Evolutionary conservation across 2,113 vertebrate species (phyloP).

Genomic region (Oceanodroma tethys): DNA sequence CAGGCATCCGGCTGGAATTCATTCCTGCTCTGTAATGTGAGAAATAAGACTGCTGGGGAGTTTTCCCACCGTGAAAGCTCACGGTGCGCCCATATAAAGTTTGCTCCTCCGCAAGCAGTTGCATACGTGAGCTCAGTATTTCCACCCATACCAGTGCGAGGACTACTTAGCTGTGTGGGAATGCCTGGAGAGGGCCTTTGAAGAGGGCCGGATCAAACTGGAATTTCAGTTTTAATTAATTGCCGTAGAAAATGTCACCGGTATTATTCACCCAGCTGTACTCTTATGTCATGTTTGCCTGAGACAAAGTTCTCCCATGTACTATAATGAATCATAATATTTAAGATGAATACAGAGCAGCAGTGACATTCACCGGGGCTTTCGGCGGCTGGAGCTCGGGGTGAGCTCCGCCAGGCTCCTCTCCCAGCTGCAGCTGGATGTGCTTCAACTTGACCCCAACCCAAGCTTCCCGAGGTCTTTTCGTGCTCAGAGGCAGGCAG

Average conservation of each 20-base stretch:
- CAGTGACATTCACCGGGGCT: conserved; percentile 12
- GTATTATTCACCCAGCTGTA: conserved; percentile 51
- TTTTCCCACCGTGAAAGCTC: not conserved
- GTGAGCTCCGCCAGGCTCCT: not conserved
- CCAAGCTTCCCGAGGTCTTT: not conserved
- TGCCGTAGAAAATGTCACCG: conserved; percentile 40
- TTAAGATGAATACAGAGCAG: not conserved
- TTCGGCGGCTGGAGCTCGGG: not conserved
- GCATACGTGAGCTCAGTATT: conserved; percentile 33
- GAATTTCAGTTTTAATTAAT: conserved; percentile 64
- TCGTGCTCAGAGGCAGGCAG: not conserved
- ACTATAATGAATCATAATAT: conserved; percentile 43
- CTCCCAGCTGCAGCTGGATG: not conserved
- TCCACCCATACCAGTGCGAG: not conserved
- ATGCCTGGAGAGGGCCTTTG: conserved; percentile 61
- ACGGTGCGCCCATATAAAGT: not conserved
- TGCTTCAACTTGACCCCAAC: not conserved
- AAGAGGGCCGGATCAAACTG: conserved; percentile 41
- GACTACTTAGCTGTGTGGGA: conserved; percentile 22
- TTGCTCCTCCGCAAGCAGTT: not conserved
- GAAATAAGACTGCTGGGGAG: not conserved
- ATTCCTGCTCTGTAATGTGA: not conserved
- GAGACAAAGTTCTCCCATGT: conserved; percentile 53
- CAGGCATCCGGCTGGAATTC: not conserved
- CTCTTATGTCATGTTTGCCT: conserved; percentile 56